Conservation (phyloP, 2,113 vertebrate genomes). For the Sander lucioperca region DNA sequence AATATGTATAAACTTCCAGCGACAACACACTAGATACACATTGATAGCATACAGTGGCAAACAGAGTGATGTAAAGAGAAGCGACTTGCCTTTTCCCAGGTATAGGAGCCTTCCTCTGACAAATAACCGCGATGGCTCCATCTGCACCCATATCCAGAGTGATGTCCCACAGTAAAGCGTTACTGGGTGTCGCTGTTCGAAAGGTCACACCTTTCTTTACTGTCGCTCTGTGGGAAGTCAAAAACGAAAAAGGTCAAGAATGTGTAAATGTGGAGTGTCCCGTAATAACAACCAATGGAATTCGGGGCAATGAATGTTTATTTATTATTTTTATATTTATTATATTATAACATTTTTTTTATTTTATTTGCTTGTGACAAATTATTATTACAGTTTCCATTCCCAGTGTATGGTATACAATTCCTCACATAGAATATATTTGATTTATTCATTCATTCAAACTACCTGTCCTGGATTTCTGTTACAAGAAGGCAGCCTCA, state of each 20-base stretch:
- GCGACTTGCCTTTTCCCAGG: slow-evolving; percentile 83
- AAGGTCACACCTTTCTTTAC: slow-evolving; percentile 90
- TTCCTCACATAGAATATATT: neutral
- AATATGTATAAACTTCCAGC: neutral
- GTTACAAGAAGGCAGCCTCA: neutral
- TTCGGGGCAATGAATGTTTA: neutral
- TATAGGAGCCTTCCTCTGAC: slow-evolving; percentile 84
- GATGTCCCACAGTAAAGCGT: slow-evolving; percentile 89
- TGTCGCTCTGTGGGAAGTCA: slow-evolving; percentile 85
- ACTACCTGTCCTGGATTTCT: neutral
- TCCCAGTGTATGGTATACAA: neutral
- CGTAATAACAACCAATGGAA: neutral
- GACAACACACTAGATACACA: neutral
- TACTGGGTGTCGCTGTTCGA: slow-evolving; percentile 87
- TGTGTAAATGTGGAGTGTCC: slow-evolving; percentile 20
- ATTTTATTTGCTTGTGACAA: neutral
- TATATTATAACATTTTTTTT: neutral
- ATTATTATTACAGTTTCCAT: neutral
- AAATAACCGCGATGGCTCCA: slow-evolving; percentile 85
- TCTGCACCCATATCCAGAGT: slow-evolving; percentile 82
- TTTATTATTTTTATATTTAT: no score
- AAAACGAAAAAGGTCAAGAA: slow-evolving; percentile 56
- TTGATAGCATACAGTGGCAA: neutral
- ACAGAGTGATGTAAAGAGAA: slow-evolving; percentile 3
- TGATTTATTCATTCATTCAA: slow-evolving; percentile 6